Conservation (phyloP, 2,888 invertebrate species). For the Dendrolimus houi region DNA sequence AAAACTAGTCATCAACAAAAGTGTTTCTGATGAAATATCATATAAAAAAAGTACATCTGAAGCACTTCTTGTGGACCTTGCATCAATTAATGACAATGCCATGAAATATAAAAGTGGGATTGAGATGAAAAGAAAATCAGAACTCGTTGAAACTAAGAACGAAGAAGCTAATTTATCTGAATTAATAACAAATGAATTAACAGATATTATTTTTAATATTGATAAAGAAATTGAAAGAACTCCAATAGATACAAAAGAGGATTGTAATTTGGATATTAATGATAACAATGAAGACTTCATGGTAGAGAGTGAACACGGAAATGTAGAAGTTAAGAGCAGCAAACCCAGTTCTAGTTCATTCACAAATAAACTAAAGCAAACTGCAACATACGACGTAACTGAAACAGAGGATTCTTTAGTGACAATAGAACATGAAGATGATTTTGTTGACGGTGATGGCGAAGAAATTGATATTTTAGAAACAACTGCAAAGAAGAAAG, state of each 20-base stretch:
- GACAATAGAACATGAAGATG: too few species aligned
- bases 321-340: constrained; percentile 5
- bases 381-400: not conserved
- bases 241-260: constrained; percentile 3
- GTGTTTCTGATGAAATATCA: not conserved
- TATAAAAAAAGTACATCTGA: not conserved
- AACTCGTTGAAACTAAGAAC: not conserved
- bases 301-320: constrained; percentile 16
- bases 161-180: not conserved
- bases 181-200: not conserved
- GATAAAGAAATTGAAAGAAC: not conserved
- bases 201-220: constrained; percentile 1
- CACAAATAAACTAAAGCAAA: not conserved
- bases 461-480: not conserved
- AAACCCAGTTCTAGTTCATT: not conserved
- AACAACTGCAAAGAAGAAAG: not conserved
- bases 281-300: not conserved
- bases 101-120: not conserved
- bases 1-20: not conserved
- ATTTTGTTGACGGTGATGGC: not conserved
- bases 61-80: not conserved
- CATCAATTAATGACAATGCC: not conserved
- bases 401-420: too few species aligned
- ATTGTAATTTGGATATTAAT: constrained; percentile 5
- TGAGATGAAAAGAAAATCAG: not conserved